Conservation (phyloP, 1,140 invertebrate genomes). For the Leptestheria dahalacensis region DNA sequence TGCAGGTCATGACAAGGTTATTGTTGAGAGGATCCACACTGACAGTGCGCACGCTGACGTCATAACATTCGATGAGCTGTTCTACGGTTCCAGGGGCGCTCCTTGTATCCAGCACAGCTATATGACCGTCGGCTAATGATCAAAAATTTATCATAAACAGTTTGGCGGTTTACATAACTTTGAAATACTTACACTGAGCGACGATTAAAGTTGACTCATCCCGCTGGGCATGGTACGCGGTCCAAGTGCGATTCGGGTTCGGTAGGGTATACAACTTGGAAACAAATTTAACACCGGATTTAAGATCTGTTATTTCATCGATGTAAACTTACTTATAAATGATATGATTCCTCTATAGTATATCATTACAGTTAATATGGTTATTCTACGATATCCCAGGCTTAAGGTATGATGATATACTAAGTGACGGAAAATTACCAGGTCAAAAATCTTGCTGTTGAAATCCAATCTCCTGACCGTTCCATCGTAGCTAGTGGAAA, state of each 20-base stretch:
- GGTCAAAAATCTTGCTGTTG: conserved; percentile 17
- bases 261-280: not conserved
- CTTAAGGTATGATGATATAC: not conserved
- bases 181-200: not conserved
- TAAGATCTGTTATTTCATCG: not conserved
- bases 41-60: conserved; percentile 7
- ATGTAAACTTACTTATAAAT: not conserved
- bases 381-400: too few species aligned
- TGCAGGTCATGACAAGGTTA: conserved; percentile 7
- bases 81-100: not conserved
- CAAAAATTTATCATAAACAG: not conserved
- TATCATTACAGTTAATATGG: too few species aligned
- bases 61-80: conserved; percentile 5
- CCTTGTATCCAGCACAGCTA: conserved; percentile 6
- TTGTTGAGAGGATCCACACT: conserved; percentile 2
- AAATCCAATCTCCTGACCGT: conserved; percentile 19
- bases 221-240: conserved; percentile 11
- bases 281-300: not conserved
- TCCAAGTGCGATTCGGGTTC: conserved; percentile 6
- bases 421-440: conserved; percentile 13
- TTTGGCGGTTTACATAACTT: not conserved
- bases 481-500: conserved; percentile 22
- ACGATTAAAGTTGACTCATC: conserved; percentile 1
- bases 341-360: not conserved
- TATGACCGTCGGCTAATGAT: conserved; percentile 5